phyloP scores from a whole-genome alignment of 2,797 vertebrate species.

The Echeneis naucrates region DNA sequence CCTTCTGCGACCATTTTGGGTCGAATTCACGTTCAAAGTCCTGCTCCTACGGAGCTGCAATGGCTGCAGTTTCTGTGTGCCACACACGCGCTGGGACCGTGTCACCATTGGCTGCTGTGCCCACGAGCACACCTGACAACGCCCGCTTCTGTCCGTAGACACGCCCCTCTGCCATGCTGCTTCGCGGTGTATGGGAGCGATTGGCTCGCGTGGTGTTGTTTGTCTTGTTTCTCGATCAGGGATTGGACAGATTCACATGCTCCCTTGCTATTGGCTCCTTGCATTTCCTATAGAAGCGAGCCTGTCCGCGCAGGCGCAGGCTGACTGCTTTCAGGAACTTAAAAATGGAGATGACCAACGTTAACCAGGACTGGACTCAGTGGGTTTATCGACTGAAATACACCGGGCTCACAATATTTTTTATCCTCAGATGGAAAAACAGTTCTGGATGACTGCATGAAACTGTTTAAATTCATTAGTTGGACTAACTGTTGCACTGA shows the following conservation, averaged over 20 bases:
- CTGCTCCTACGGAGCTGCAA: conserved; percentile 44
- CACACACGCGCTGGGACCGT: conserved; percentile 57
- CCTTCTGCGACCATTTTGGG: conserved; percentile 73
- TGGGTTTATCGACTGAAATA: not conserved
- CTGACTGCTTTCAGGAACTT: not conserved
- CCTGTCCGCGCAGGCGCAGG: conserved; percentile 25
- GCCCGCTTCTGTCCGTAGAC: conserved; percentile 44
- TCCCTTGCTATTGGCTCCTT: conserved; percentile 46
- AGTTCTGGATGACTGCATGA: too few relatives aligned
- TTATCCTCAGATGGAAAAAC: not conserved
- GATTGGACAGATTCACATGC: conserved; percentile 75
- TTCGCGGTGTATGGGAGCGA: conserved; percentile 72
- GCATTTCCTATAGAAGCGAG: conserved; percentile 5
- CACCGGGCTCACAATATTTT: too few relatives aligned
- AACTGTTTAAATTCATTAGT: too few relatives aligned
- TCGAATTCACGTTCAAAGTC: conserved; percentile 12
- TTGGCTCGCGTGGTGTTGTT: conserved; percentile 74
- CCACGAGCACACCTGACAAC: conserved; percentile 58
- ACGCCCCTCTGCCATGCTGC: conserved; percentile 76
- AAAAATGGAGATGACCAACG: not conserved
- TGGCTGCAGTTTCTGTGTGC: conserved; percentile 44
- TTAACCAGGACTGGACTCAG: not conserved
- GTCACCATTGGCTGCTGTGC: conserved; percentile 62
- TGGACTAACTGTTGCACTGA: not conserved
- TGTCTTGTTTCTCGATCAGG: conserved; percentile 40